These are phyloP conservation scores for Zaprionus nigranus DNA, from an alignment of 1,140 invertebrate species.

Conservation along the genomic window DNA sequence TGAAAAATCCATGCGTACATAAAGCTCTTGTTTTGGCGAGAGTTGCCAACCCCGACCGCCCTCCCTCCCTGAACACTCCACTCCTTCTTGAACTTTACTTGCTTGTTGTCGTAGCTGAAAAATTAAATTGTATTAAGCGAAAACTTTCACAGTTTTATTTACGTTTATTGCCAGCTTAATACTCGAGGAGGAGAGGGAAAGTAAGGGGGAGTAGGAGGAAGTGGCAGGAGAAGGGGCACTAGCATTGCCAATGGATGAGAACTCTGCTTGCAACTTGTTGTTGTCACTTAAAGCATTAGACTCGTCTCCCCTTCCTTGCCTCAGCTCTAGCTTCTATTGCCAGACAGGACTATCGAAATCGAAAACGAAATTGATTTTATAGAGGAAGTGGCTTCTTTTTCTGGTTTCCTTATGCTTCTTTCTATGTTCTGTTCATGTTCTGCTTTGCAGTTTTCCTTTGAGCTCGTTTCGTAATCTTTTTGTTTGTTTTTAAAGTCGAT, in stretches of 20 bases:
- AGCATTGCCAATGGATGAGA: slow-evolving; percentile 1
- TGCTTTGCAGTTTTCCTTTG: background rate
- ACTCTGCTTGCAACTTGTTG: slow-evolving; percentile 33
- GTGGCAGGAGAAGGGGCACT: background rate
- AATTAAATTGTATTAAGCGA: slow-evolving; percentile 65
- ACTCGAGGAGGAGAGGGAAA: slow-evolving; percentile 3
- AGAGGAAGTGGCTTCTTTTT: background rate
- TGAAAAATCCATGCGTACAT: slow-evolving; percentile 4
- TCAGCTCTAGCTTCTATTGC: background rate
- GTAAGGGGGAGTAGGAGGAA: background rate
- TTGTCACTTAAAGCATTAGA: slow-evolving; percentile 25
- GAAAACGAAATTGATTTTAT: slow-evolving; percentile 32
- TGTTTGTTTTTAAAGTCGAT: background rate
- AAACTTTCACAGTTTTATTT: slow-evolving; percentile 50
- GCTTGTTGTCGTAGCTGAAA: slow-evolving; percentile 32
- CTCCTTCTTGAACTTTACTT: slow-evolving; percentile 10
- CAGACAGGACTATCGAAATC: slow-evolving; percentile 30
- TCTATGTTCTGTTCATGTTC: background rate
- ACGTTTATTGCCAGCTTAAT: slow-evolving; percentile 51
- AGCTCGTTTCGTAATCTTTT: background rate
- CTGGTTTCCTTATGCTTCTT: background rate
- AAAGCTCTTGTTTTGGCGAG: background rate
- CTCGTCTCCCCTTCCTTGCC: slow-evolving; percentile 5
- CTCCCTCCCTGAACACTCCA: background rate
- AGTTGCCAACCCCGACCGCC: background rate